A percentile compares a stretch with the other conserved stretches of the same genome.
Conservation (phyloP, 2,797 vertebrate genomes). For the Astyanax mexicanus region DNA sequence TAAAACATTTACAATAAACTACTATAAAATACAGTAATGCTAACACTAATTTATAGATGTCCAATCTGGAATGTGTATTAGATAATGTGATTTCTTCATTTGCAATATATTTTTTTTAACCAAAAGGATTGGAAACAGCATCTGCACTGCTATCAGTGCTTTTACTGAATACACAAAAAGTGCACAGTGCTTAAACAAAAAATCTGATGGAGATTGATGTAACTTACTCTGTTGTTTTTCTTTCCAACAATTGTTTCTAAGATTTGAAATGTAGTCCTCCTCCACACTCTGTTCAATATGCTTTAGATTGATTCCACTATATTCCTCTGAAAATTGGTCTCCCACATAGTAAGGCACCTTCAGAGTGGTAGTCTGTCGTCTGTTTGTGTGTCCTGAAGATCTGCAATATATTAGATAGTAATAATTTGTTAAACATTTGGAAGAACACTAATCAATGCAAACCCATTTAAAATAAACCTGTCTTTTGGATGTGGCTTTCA, state of each 20-base stretch:
- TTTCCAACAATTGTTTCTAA: constrained; percentile 99
- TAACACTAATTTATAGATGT: no score
- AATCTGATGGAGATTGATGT: background rate
- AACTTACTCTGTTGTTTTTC: constrained; percentile 98
- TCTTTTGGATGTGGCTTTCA: no score
- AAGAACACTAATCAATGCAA: background rate
- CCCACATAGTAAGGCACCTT: constrained; percentile 92
- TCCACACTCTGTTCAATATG: constrained; percentile 92
- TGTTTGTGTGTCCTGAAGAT: constrained; percentile 90
- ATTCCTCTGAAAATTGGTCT: constrained; percentile 90
- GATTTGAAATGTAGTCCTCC: constrained; percentile 96
- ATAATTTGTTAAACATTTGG: background rate
- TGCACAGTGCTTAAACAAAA: background rate
- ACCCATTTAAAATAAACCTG: no score
- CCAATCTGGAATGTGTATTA: no score
- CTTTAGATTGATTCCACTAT: constrained; percentile 86
- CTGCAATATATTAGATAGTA: constrained; percentile 67
- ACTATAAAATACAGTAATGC: no score
- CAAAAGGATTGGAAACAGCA: background rate
- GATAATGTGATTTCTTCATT: no score
- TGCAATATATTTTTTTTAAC: no score
- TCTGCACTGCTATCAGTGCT: background rate
- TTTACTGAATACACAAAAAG: background rate
- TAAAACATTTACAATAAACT: no score
- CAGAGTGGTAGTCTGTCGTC: constrained; percentile 88